Percentiles rank a stretch among this genome's conserved stretches.
phyloP scores from a whole-genome alignment of 2,888 invertebrate species.

The Polymixis flavicincta region DNA sequence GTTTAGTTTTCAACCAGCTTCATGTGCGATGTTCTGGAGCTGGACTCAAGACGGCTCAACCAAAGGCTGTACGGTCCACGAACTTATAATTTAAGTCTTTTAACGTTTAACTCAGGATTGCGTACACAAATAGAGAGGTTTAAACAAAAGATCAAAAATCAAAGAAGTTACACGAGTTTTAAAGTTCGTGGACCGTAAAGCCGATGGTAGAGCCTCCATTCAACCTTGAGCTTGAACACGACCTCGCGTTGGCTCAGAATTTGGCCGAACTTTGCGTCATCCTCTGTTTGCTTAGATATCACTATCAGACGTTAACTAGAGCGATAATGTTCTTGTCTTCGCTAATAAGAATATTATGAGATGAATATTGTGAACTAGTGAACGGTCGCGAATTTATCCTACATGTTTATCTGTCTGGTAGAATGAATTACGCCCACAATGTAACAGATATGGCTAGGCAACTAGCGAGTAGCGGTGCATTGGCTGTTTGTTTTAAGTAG shows the following conservation, averaged over 20 bases:
- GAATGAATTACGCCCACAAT: slow-evolving; percentile 53
- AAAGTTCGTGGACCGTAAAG: slow-evolving; percentile 61
- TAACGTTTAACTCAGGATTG: background rate
- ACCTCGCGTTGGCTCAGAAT: slow-evolving; percentile 51
- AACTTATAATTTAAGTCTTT: background rate
- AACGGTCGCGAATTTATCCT: slow-evolving; percentile 14
- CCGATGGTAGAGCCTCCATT: slow-evolving; percentile 54
- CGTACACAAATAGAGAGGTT: background rate
- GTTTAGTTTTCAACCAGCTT: background rate
- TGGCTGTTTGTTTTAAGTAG: slow-evolving; percentile 18
- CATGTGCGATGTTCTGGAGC: background rate
- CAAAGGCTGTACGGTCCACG: too few relatives aligned
- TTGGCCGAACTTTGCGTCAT: slow-evolving; percentile 57
- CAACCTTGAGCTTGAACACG: slow-evolving; percentile 52
- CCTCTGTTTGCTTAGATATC: slow-evolving; percentile 38
- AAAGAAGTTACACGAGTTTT: slow-evolving; percentile 2
- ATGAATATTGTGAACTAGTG: slow-evolving; percentile 15
- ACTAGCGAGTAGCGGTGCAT: slow-evolving; percentile 29
- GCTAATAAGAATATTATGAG: slow-evolving; percentile 42
- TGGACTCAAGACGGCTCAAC: background rate
- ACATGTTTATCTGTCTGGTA: slow-evolving; percentile 23
- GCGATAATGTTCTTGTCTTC: slow-evolving; percentile 46
- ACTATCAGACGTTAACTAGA: slow-evolving; percentile 56
- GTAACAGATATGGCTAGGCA: slow-evolving; percentile 24
- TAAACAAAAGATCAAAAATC: slow-evolving; percentile 15